Percentiles rank a stretch among this genome's conserved stretches.
Evolutionary conservation across 2,888 invertebrate species (phyloP).

Genomic region (Teinopalpus imperialis): DNA sequence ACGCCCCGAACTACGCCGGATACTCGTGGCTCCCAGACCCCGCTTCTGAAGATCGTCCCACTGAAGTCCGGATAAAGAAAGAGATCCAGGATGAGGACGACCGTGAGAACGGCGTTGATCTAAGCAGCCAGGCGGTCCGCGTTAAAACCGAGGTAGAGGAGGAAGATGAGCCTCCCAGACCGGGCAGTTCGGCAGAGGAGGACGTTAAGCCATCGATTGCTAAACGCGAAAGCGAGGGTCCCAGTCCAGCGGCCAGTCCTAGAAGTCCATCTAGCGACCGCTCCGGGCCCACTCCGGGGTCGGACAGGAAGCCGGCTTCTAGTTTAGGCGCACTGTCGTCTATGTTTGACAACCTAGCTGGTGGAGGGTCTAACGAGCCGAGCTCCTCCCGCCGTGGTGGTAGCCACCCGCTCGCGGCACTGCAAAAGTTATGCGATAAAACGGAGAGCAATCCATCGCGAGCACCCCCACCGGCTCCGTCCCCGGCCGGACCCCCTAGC

Average conservation of each 20-base stretch:
- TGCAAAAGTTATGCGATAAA: conserved; percentile 97
- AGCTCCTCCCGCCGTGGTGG: conserved; percentile 85
- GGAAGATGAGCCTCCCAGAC: conserved; percentile 79
- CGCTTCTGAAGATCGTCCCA: conserved; percentile 82
- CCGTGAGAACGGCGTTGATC: conserved; percentile 72
- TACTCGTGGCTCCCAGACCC: conserved; percentile 83
- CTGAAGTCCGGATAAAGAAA: conserved; percentile 82
- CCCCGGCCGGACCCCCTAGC: conserved; percentile 88
- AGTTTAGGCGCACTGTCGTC: conserved; percentile 92
- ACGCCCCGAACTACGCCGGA: conserved; percentile 87
- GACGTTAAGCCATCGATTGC: conserved; percentile 61
- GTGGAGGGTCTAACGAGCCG: conserved; percentile 73
- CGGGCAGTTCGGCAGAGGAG: conserved; percentile 60
- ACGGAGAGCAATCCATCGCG: conserved; percentile 90
- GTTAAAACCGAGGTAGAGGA: conserved; percentile 86
- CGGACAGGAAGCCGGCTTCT: conserved; percentile 83
- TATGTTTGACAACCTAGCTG: conserved; percentile 93
- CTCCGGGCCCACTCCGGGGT: conserved; percentile 87
- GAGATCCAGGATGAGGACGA: conserved; percentile 79
- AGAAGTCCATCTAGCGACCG: conserved; percentile 90
- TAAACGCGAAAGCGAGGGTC: conserved; percentile 81
- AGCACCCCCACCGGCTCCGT: conserved; percentile 73
- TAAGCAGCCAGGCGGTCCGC: conserved; percentile 71
- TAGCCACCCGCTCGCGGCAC: conserved; percentile 95
- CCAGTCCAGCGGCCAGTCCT: conserved; percentile 83